Conservation (phyloP, 2,888 invertebrate genomes). For the Iselma pallidipennis region DNA sequence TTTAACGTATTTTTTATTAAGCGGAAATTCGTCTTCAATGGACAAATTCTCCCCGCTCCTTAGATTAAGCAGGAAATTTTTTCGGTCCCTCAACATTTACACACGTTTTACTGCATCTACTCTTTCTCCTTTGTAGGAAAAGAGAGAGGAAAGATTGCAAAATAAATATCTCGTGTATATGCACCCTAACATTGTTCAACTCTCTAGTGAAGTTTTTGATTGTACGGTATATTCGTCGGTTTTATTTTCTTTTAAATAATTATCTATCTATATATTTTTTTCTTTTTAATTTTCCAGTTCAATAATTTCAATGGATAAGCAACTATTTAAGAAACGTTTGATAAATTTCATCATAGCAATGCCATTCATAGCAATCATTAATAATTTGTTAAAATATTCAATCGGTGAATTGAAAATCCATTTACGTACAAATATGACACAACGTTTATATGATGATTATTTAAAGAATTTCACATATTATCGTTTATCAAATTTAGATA, state of each 20-base stretch:
- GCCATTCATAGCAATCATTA: slow-evolving; percentile 91
- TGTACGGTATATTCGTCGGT: background rate
- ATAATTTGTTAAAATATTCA: slow-evolving; percentile 92
- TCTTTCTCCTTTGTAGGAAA: too few species aligned
- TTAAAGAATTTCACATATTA: slow-evolving; percentile 97
- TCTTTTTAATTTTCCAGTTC: slow-evolving; percentile 66
- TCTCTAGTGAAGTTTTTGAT: too few species aligned
- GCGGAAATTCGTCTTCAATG: too few species aligned
- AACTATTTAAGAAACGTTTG: slow-evolving; percentile 75
- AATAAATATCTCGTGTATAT: too few species aligned
- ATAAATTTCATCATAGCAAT: slow-evolving; percentile 80
- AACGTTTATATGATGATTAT: slow-evolving; percentile 88
- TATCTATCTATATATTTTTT: background rate
- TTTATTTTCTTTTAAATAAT: background rate
- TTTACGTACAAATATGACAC: slow-evolving; percentile 86
- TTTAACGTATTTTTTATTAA: too few species aligned
- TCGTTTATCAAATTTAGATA: slow-evolving; percentile 94
- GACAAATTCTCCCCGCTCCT: too few species aligned
- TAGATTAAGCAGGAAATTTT: too few species aligned
- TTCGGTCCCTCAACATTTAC: too few species aligned
- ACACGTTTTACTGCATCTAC: too few species aligned
- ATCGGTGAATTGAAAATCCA: slow-evolving; percentile 91
- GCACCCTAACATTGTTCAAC: too few species aligned
- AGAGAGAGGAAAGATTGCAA: too few species aligned
- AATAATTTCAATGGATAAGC: slow-evolving; percentile 85